Evolutionary conservation across 2,113 vertebrate genomes (phyloP).

Genomic region (Prietella phreatophila): DNA sequence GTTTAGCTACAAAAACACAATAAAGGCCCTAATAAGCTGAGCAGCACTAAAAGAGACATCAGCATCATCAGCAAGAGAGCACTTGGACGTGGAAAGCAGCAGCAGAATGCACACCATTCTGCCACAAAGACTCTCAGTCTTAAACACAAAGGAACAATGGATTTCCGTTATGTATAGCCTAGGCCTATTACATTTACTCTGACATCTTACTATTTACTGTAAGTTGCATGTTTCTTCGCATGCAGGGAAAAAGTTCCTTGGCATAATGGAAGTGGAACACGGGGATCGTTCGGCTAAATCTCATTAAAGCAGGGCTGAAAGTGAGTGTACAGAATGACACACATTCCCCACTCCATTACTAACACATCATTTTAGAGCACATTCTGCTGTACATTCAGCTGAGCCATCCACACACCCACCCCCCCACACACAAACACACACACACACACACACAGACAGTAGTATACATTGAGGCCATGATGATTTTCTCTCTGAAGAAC

Average conservation of each 20-base stretch:
- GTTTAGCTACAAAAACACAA: not conserved
- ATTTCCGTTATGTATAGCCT: not conserved
- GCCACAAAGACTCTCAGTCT: not conserved
- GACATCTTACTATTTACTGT: not conserved
- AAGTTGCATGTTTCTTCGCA: not conserved
- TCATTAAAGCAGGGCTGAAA: not conserved
- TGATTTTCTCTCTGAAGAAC: constrained; percentile 9
- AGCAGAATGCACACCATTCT: not conserved
- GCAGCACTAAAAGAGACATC: constrained; percentile 4
- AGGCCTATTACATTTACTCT: not conserved
- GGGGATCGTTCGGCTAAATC: not conserved
- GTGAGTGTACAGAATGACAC: not conserved
- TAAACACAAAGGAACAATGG: not conserved
- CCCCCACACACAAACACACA: too few relatives aligned
- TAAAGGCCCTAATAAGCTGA: not conserved
- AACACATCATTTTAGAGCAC: not conserved
- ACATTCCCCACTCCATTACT: not conserved
- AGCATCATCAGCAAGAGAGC: constrained; percentile 4
- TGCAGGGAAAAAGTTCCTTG: not conserved
- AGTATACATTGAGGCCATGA: not conserved
- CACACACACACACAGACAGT: constrained; percentile 21
- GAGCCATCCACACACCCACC: not conserved
- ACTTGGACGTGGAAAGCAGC: not conserved
- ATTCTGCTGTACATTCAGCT: not conserved
- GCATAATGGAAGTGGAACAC: not conserved